A percentile compares a stretch with the other conserved stretches of the same genome.
phyloP scores from a whole-genome alignment of 2,113 vertebrate species.

The Heterocephalus glaber region DNA sequence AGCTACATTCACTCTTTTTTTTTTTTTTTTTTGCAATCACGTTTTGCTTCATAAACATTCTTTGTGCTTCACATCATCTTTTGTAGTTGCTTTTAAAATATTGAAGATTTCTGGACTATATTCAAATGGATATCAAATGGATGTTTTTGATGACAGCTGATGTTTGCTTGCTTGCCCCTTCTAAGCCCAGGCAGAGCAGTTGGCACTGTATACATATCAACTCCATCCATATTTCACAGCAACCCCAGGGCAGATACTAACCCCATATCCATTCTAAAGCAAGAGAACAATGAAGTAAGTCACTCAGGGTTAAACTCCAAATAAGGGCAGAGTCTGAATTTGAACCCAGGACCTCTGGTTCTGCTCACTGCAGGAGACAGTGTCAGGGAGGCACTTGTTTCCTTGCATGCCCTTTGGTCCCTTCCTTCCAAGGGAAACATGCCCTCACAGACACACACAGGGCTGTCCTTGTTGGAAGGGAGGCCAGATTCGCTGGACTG shows the following conservation, averaged over 20 bases:
- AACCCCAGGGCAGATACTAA: not conserved
- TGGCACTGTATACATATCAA: fast-evolving
- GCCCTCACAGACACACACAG: not conserved
- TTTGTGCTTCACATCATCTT: slow-evolving; percentile 13
- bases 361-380: fast-evolving
- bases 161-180: not conserved
- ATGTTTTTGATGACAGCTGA: not conserved
- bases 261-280: not conserved
- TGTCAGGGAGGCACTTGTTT: not conserved
- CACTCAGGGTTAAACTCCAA: not conserved
- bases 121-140: not conserved
- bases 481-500: slow-evolving; percentile 57
- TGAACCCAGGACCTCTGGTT: not conserved
- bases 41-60: slow-evolving; percentile 59
- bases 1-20: not conserved
- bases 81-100: slow-evolving; percentile 63
- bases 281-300: not conserved
- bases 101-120: slow-evolving; percentile 6
- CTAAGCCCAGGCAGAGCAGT: not conserved
- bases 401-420: not conserved
- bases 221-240: not conserved
- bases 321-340: not conserved
- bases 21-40: not conserved
- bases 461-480: slow-evolving; percentile 13
- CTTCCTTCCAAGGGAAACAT: not conserved